These are phyloP conservation scores for Hirtodrosophila alboralis DNA, from an alignment of 2,888 invertebrate species.

Conservation along the genomic window DNA sequence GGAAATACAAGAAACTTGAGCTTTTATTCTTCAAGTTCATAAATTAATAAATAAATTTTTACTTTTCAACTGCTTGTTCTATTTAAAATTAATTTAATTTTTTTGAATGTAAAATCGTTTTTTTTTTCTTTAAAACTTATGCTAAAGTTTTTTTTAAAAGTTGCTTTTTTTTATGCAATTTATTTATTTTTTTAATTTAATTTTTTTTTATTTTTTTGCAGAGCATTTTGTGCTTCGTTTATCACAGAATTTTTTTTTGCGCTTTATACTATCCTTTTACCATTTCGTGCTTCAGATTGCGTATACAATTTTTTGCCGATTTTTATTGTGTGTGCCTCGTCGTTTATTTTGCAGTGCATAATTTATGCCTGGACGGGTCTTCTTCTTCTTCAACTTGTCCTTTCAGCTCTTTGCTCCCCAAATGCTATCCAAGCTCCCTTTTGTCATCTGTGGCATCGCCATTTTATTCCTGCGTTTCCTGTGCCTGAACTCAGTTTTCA, in stretches of 20 bases:
- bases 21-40: too few species aligned
- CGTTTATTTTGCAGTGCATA: conserved; percentile 77
- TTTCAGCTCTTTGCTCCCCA: conserved; percentile 13
- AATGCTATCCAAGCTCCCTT: conserved; percentile 22
- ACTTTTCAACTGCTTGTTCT: too few species aligned
- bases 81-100: too few species aligned
- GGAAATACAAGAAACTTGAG: too few species aligned
- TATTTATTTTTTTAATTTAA: not conserved
- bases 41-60: too few species aligned
- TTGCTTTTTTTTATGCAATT: not conserved
- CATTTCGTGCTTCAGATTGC: conserved; percentile 68
- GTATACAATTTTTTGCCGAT: conserved; percentile 70
- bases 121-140: too few species aligned
- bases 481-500: conserved; percentile 43
- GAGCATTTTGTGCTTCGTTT: conserved; percentile 35
- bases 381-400: conserved; percentile 10
- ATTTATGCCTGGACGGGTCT: conserved; percentile 61
- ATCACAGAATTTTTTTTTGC: conserved; percentile 6
- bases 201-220: conserved; percentile 1
- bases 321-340: conserved; percentile 65
- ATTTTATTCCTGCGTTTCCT: conserved; percentile 69
- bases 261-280: conserved; percentile 30
- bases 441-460: conserved; percentile 65
- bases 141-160: too few species aligned
- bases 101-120: too few species aligned